Evolutionary conservation across 2,888 invertebrate species (phyloP).

Genomic region (Napeogenes sylphis): DNA sequence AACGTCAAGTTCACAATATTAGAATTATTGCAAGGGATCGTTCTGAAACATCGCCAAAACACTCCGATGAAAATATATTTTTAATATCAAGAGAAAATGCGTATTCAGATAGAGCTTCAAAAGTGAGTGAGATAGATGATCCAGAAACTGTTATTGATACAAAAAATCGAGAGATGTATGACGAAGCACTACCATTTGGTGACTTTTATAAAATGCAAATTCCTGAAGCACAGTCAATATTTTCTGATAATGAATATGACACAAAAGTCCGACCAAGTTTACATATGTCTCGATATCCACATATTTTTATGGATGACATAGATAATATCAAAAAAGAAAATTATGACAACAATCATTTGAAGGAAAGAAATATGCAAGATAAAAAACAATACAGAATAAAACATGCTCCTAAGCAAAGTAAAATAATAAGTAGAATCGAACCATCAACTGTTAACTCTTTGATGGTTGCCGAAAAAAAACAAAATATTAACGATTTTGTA

Average conservation of each 20-base stretch:
- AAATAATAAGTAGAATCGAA: conserved; percentile 21
- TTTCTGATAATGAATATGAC: conserved; percentile 37
- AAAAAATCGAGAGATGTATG: conserved; percentile 28
- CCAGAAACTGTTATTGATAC: conserved; percentile 35
- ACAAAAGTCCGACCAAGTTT: conserved; percentile 44
- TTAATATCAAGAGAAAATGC: conserved; percentile 54
- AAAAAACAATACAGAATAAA: conserved; percentile 23
- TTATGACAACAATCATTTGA: conserved; percentile 14
- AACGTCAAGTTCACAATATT: conserved; percentile 58
- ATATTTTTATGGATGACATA: conserved; percentile 56
- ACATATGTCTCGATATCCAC: conserved; percentile 64
- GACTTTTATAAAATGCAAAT: conserved; percentile 32
- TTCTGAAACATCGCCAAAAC: conserved; percentile 35
- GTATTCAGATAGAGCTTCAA: conserved; percentile 46
- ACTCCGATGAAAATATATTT: conserved; percentile 53
- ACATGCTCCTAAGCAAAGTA: conserved; percentile 10
- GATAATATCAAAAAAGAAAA: conserved; percentile 43
- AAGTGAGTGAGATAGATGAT: conserved; percentile 43
- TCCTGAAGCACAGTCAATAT: conserved; percentile 24
- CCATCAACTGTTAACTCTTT: conserved; percentile 15
- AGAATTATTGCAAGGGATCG: conserved; percentile 52
- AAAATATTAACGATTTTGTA: conserved; percentile 42
- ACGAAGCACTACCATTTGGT: conserved; percentile 39
- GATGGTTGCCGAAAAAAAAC: conserved; percentile 14
- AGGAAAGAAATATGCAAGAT: conserved; percentile 8